Evolutionary conservation across 1,140 invertebrate genomes (phyloP).

Genomic region (Platyscapa corneri): DNA sequence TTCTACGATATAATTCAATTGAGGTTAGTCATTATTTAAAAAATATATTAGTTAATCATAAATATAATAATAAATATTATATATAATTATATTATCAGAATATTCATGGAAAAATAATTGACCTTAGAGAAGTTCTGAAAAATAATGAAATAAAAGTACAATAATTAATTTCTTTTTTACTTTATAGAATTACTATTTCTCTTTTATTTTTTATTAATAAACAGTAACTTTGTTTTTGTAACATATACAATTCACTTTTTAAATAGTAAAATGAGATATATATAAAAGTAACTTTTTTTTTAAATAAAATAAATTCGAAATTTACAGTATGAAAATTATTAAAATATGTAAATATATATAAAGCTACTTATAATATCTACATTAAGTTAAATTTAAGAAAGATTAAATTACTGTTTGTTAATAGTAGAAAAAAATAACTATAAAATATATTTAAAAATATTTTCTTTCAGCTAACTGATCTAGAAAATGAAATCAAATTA

Average conservation of each 20-base stretch:
- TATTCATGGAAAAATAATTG: slow-evolving; percentile 45
- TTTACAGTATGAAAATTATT: too few relatives aligned
- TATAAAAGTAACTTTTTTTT: not conserved
- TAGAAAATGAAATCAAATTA: slow-evolving; percentile 46
- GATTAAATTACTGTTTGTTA: slow-evolving; percentile 31
- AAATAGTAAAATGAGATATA: not conserved
- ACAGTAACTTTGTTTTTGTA: slow-evolving; percentile 32
- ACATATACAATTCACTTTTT: not conserved
- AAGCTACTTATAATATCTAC: too few relatives aligned
- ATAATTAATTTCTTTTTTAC: not conserved
- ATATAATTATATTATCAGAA: slow-evolving; percentile 44
- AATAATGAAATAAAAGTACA: slow-evolving; percentile 51
- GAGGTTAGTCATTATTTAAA: slow-evolving; percentile 33
- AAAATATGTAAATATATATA: too few relatives aligned
- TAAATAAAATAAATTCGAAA: too few relatives aligned
- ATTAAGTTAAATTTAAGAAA: too few relatives aligned
- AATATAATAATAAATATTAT: slow-evolving; percentile 31
- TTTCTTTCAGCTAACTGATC: slow-evolving; percentile 30
- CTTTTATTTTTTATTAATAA: slow-evolving; percentile 37
- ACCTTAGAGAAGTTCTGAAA: slow-evolving; percentile 51
- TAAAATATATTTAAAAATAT: too few relatives aligned
- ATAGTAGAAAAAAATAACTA: slow-evolving; percentile 18
- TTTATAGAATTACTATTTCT: not conserved
- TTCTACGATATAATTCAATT: not conserved
- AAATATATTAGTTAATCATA: not conserved